phyloP scores from a whole-genome alignment of 2,888 invertebrate genomes.

The Actias luna region DNA sequence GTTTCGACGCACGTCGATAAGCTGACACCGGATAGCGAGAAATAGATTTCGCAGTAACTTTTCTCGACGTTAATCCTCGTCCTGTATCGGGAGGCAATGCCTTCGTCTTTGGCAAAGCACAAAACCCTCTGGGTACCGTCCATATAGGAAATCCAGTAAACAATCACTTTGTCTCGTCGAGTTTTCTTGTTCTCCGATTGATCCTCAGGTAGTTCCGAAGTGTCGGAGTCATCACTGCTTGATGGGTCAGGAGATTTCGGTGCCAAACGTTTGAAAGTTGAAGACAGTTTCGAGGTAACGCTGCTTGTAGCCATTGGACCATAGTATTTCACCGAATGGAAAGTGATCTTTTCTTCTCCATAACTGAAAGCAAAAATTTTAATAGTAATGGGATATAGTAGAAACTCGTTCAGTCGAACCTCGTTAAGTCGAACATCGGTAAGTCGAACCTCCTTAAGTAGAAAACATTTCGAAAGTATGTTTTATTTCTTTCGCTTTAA shows the following conservation, averaged over 20 bases:
- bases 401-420: no score
- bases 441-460: no score
- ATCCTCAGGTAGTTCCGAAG: conserved; percentile 67
- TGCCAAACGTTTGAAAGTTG: conserved; percentile 76
- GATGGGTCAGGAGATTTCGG: conserved; percentile 80
- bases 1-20: conserved; percentile 80
- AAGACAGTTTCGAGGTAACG: conserved; percentile 79
- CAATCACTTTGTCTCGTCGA: conserved; percentile 87
- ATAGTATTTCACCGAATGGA: conserved; percentile 85
- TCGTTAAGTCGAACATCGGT: no score
- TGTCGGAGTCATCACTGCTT: conserved; percentile 83
- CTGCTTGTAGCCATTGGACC: conserved; percentile 69
- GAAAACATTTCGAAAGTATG: no score
- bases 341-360: conserved; percentile 87
- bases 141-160: conserved; percentile 91
- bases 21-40: conserved; percentile 87
- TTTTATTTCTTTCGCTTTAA: no score
- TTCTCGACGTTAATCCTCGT: conserved; percentile 84
- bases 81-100: conserved; percentile 84
- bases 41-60: conserved; percentile 85
- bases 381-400: no score
- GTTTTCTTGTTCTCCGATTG: conserved; percentile 82
- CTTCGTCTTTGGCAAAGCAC: conserved; percentile 88
- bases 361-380: conserved; percentile 67
- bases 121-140: conserved; percentile 88